Evolutionary conservation across 2,797 vertebrate genomes (phyloP).

Genomic region (Pygocentrus nattereri): DNA sequence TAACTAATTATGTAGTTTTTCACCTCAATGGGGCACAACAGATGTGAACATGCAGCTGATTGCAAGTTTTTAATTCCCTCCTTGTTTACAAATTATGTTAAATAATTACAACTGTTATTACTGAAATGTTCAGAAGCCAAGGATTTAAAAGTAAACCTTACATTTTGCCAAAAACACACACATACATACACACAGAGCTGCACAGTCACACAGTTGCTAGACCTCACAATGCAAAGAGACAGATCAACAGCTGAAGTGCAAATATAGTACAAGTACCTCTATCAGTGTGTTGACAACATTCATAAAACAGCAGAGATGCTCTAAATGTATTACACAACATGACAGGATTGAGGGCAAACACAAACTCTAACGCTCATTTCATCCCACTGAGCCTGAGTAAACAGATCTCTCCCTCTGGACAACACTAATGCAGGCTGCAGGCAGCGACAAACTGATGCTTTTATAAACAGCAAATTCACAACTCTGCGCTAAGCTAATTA

Average conservation of each 20-base stretch:
- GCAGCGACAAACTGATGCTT: neutral
- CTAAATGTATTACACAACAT: neutral
- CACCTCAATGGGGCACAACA: neutral
- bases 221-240: conserved; percentile 1
- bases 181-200: neutral
- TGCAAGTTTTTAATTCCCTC: neutral
- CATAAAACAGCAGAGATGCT: conserved; percentile 5
- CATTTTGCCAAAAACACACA: neutral
- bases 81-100: neutral
- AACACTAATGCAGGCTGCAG: neutral
- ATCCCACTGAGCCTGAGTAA: conserved; percentile 10
- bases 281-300: conserved; percentile 20
- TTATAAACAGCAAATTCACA: conserved; percentile 20
- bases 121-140: neutral
- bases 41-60: conserved; percentile 15
- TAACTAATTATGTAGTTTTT: neutral
- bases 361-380: conserved; percentile 15
- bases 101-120: neutral
- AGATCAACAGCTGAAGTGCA: neutral
- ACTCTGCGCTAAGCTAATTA: conserved; percentile 32
- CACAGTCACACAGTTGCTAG: neutral
- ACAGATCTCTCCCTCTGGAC: conserved; percentile 18
- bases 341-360: conserved; percentile 4
- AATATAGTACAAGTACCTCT: neutral
- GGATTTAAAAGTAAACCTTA: conserved; percentile 23